Evolutionary conservation across 2,888 invertebrate genomes (phyloP), one percentile per base, ranked within the genome.

Genomic region (Lepidochitona cinerea): DNA sequence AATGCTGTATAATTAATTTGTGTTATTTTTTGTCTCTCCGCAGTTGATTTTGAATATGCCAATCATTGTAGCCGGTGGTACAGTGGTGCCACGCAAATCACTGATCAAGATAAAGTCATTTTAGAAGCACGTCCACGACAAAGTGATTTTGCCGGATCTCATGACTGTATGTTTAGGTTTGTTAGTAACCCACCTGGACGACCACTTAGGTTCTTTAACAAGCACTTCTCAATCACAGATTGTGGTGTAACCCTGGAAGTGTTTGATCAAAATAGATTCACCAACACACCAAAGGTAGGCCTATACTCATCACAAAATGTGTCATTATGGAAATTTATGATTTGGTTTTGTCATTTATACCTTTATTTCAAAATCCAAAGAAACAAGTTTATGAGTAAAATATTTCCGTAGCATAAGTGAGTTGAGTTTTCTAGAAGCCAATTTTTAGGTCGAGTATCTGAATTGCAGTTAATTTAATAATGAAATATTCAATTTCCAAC

Each of bases 191-290:
- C 23, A 26, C 18, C 14, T 23, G 2, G 32, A 1, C 12, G 59
- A 23, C 14, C 23, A 26, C 32, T 59, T 1, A 23, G 59, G 59
- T 14, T 59, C 7, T 59, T 59, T 26, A 59, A 23, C 4, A 59
- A 59, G 9, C 23, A 59, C 32, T 29, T 59, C 23, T 14, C 4
- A 23, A 23, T 59, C 29, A 26, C 23, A 14, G 59, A 59, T 26
- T 59, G 59, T 59, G 59, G 59, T 14, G 59, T 59, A 14, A 59
- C 59, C 1, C 59, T 59, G 59, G 59, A 59, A 29, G 32, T 59
- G 3, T 59, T 29, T 59, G 59, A 59, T 29, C 59, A 59, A 26
- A 59, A 7, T 32, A 4, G 2, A 26, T 59, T 59, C 26, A 14
- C 29, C 23, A 18, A 9, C 1, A 4, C 23, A 4, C 59, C 59